These are phyloP conservation scores for Aramus guarauna DNA, from an alignment of 2,113 vertebrate genomes.

Conservation along the genomic window DNA sequence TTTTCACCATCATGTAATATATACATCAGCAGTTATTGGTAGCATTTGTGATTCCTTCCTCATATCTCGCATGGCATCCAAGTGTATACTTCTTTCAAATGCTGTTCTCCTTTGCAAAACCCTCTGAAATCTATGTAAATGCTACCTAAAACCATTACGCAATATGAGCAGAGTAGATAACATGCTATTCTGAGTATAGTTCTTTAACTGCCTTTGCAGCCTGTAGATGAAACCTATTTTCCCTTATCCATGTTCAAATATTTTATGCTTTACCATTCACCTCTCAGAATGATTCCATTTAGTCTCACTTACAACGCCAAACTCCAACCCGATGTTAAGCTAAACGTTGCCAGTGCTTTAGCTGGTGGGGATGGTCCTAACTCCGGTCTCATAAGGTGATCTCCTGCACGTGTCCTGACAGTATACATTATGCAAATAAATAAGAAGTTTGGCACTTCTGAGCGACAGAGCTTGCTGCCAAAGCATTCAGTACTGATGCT, in stretches of 20 bases:
- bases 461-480: not conserved
- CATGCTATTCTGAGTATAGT: not conserved
- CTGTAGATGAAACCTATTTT: not conserved
- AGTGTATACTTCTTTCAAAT: not conserved
- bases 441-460: not conserved
- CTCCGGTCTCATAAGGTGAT: not conserved
- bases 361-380: not conserved
- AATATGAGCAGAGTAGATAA: fast-evolving
- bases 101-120: not conserved
- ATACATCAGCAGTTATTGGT: not conserved
- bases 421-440: not conserved
- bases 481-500: not conserved
- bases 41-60: not conserved
- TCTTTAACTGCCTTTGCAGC: not conserved
- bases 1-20: not conserved
- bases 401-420: not conserved
- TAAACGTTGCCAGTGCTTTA: fast-evolving
- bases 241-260: not conserved
- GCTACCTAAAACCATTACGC: not conserved
- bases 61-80: not conserved
- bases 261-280: not conserved
- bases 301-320: not conserved
- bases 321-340: not conserved
- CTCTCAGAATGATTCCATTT: not conserved
- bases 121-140: not conserved